Evolutionary conservation across 2,888 invertebrate species (phyloP).

Genomic region (Spialia ferax): DNA sequence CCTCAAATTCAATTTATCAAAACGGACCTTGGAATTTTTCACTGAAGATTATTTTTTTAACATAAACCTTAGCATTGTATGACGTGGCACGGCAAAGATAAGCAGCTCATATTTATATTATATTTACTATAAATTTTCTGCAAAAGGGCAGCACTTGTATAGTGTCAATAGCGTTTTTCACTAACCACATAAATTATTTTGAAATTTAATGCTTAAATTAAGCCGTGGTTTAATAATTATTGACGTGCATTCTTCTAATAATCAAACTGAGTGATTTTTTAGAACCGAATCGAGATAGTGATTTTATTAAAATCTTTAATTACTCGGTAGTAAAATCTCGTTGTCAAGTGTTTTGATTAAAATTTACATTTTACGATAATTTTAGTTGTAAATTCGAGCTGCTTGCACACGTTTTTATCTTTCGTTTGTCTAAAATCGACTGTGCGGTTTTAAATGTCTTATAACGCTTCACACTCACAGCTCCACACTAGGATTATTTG

Average conservation of each 20-base stretch:
- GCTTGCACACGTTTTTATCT: constrained; percentile 13
- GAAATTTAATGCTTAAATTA: not conserved
- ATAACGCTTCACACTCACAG: too few relatives aligned
- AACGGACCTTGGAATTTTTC: not conserved
- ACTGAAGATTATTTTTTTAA: not conserved
- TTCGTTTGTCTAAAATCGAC: constrained; percentile 8
- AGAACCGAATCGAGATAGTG: not conserved
- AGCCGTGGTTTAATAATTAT: not conserved
- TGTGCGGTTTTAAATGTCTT: not conserved
- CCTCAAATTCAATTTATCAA: too few relatives aligned
- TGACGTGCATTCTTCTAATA: not conserved
- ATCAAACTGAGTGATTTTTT: not conserved
- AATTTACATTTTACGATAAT: constrained; percentile 1
- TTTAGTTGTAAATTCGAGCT: constrained; percentile 34
- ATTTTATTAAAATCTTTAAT: not conserved
- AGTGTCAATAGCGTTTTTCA: not conserved
- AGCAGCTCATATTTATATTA: constrained; percentile 16
- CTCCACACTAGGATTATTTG: too few relatives aligned
- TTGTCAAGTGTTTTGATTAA: constrained; percentile 1
- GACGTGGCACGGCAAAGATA: constrained; percentile 11
- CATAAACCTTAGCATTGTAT: not conserved
- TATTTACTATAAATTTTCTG: not conserved
- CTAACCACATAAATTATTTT: not conserved
- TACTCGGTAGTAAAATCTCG: constrained; percentile 20
- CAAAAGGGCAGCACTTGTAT: not conserved